Conservation (phyloP, 2,888 invertebrate genomes). For the Acrocyrtus sp. region DNA sequence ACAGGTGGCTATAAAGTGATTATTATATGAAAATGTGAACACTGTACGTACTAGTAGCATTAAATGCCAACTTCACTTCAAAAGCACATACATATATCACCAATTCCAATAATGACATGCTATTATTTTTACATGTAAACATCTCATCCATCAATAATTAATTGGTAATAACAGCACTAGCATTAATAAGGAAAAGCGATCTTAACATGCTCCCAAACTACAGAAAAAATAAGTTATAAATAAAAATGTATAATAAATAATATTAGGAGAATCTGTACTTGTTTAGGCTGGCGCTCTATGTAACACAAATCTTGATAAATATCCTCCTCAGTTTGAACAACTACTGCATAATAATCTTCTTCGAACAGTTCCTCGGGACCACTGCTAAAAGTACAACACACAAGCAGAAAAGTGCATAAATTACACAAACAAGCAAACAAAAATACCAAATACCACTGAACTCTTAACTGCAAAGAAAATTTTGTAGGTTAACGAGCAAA, state of each 20-base stretch:
- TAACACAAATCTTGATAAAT: conserved; percentile 95
- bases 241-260: conserved; percentile 11
- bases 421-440: conserved; percentile 31
- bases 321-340: conserved; percentile 76
- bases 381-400: conserved; percentile 32
- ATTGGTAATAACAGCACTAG: neutral
- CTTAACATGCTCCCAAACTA: no score
- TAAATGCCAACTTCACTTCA: neutral
- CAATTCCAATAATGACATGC: no score
- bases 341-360: conserved; percentile 62
- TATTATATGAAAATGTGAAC: no score
- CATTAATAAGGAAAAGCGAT: no score
- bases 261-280: conserved; percentile 51
- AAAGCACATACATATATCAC: neutral
- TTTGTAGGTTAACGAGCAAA: no score
- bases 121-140: no score
- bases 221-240: no score
- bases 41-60: neutral
- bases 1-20: conserved; percentile 55
- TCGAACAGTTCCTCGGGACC: conserved; percentile 54
- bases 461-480: no score
- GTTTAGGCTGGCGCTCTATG: conserved; percentile 62
- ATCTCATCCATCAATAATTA: no score
- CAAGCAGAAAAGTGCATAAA: conserved; percentile 20
- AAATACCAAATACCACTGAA: no score